Conservation (phyloP, 2,797 vertebrate species). For the Enteromius afrohamiltoni region DNA sequence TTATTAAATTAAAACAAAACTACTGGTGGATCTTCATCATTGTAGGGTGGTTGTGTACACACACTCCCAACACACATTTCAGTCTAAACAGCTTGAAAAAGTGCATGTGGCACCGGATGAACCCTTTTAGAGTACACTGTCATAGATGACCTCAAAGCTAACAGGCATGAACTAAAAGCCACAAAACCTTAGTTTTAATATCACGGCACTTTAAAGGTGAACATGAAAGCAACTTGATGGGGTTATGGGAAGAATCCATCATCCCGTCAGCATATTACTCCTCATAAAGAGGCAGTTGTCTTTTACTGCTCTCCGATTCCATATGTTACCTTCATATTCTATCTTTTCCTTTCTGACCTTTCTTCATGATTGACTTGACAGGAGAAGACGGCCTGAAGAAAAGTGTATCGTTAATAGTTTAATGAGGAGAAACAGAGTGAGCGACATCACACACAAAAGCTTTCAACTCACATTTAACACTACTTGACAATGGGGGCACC, state of each 20-base stretch:
- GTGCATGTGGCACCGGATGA: too few relatives aligned
- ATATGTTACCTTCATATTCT: slow-evolving; percentile 11
- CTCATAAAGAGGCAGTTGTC: slow-evolving; percentile 42
- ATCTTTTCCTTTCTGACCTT: slow-evolving; percentile 2
- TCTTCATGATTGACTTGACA: neutral
- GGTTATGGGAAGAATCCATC: slow-evolving; percentile 28
- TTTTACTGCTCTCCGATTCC: slow-evolving; percentile 34
- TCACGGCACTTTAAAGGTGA: neutral
- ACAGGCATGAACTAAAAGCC: neutral
- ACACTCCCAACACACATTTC: too few relatives aligned
- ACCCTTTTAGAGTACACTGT: neutral
- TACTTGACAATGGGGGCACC: neutral
- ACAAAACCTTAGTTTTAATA: neutral
- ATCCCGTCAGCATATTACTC: neutral
- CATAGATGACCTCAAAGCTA: slow-evolving; percentile 2
- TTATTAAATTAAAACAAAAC: too few relatives aligned
- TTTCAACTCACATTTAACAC: slow-evolving; percentile 39
- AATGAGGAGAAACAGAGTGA: slow-evolving; percentile 1
- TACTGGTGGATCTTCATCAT: too few relatives aligned
- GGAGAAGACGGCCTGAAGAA: neutral
- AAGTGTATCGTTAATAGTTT: slow-evolving; percentile 23
- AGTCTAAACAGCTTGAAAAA: too few relatives aligned
- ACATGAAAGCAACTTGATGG: neutral
- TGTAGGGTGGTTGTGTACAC: too few relatives aligned
- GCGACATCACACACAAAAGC: slow-evolving; percentile 3